These are phyloP conservation scores for Platerodrilus igneus DNA, from an alignment of 2,888 invertebrate genomes.

Conservation along the genomic window DNA sequence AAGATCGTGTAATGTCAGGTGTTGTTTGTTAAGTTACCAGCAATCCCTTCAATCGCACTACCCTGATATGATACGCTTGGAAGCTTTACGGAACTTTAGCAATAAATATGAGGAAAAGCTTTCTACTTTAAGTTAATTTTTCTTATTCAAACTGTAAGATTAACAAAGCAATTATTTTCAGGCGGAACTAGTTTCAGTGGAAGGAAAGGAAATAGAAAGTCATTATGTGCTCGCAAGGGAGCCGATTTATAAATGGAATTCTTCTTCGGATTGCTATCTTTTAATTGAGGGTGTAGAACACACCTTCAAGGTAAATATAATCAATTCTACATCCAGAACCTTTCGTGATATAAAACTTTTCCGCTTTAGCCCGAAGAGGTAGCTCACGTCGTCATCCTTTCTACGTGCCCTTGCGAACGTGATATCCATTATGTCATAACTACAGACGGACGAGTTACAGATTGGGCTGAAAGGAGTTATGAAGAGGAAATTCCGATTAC, in stretches of 20 bases:
- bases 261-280: constrained; percentile 62
- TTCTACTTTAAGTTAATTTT: too few relatives aligned
- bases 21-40: constrained; percentile 14
- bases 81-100: too few relatives aligned
- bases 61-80: too few relatives aligned
- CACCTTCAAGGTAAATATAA: constrained; percentile 54
- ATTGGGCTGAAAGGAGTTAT: constrained; percentile 58
- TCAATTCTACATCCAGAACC: constrained; percentile 3
- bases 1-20: constrained; percentile 22
- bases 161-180: constrained; percentile 49
- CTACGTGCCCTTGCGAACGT: constrained; percentile 62
- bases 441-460: constrained; percentile 60
- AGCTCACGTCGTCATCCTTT: constrained; percentile 60
- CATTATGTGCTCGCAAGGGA: constrained; percentile 64
- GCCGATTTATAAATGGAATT: constrained; percentile 63
- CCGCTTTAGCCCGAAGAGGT: constrained; percentile 57
- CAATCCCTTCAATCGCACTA: too few relatives aligned
- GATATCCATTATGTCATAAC: constrained; percentile 61
- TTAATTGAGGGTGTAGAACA: constrained; percentile 62
- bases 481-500: constrained; percentile 39
- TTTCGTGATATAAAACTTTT: background rate
- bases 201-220: constrained; percentile 66
- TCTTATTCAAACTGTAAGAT: too few relatives aligned
- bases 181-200: constrained; percentile 65
- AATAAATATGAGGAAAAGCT: too few relatives aligned